These are phyloP conservation scores for Sclerurus mexicanus DNA, from an alignment of 2,113 vertebrate genomes.

Conservation along the genomic window DNA sequence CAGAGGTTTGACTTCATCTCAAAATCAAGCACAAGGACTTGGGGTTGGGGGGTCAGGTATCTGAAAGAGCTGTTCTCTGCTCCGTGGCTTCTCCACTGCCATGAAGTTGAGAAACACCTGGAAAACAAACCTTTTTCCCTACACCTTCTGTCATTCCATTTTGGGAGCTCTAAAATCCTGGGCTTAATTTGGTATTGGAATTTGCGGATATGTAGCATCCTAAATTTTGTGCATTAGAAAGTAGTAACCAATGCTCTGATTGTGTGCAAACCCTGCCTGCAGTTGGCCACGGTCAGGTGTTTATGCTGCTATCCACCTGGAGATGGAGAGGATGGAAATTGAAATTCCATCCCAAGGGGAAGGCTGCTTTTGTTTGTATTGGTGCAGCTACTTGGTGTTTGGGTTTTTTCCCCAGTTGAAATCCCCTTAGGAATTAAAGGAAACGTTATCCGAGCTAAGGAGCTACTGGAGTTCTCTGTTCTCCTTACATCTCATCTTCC, in stretches of 20 bases:
- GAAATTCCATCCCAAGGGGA: not conserved
- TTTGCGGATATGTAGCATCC: not conserved
- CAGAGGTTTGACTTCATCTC: not conserved
- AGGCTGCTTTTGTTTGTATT: not conserved
- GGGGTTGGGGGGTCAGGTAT: not conserved
- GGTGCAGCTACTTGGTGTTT: not conserved
- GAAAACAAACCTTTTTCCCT: not conserved
- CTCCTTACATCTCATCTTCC: not conserved
- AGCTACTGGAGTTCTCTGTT: not conserved
- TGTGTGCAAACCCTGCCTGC: not conserved
- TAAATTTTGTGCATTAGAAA: not conserved
- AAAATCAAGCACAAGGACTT: not conserved
- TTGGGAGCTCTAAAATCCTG: not conserved
- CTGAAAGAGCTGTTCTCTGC: not conserved
- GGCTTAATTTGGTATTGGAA: not conserved
- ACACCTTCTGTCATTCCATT: fast-evolving
- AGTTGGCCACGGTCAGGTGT: not conserved
- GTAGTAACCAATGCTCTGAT: not conserved
- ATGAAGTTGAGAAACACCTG: not conserved
- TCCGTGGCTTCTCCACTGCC: fast-evolving
- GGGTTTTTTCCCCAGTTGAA: not conserved
- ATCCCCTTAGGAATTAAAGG: not conserved
- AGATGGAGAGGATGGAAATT: not conserved
- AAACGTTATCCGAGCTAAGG: not conserved
- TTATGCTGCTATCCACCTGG: not conserved